Evolutionary conservation across 2,113 vertebrate species (phyloP).

Genomic region (Hippopotamus amphibius): DNA sequence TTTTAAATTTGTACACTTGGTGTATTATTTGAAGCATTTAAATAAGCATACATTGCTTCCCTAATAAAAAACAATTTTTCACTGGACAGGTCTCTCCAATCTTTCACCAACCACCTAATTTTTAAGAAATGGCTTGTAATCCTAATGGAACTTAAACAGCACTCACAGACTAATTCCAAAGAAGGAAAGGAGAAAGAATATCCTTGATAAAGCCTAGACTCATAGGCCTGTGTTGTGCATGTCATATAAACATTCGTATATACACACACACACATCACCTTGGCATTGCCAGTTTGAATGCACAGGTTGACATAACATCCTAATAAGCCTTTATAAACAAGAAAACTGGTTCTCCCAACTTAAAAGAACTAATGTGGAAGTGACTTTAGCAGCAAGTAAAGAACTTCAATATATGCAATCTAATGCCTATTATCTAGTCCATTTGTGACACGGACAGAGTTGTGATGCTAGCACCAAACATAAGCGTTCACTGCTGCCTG

Average conservation of each 20-base stretch:
- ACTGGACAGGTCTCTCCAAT: background rate
- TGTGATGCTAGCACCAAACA: background rate
- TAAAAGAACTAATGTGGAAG: background rate
- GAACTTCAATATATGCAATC: background rate
- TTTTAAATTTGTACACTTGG: background rate
- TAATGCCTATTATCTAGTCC: background rate
- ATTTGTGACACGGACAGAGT: background rate
- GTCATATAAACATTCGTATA: background rate
- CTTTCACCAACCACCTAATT: background rate
- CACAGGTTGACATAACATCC: background rate
- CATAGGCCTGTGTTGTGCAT: background rate
- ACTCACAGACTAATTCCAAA: background rate
- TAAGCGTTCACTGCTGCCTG: background rate
- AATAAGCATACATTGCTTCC: background rate
- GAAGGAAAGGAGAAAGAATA: background rate
- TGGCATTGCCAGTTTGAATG: background rate
- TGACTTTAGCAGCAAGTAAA: background rate
- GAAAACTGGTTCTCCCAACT: background rate
- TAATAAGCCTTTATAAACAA: background rate
- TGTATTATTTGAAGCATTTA: background rate
- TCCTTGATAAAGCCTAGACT: background rate
- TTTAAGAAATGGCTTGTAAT: background rate
- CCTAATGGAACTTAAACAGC: background rate
- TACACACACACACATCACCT: background rate
- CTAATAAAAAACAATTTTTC: background rate